phyloP scores from a whole-genome alignment of 2,888 invertebrate genomes.

The Timema cristinae region DNA sequence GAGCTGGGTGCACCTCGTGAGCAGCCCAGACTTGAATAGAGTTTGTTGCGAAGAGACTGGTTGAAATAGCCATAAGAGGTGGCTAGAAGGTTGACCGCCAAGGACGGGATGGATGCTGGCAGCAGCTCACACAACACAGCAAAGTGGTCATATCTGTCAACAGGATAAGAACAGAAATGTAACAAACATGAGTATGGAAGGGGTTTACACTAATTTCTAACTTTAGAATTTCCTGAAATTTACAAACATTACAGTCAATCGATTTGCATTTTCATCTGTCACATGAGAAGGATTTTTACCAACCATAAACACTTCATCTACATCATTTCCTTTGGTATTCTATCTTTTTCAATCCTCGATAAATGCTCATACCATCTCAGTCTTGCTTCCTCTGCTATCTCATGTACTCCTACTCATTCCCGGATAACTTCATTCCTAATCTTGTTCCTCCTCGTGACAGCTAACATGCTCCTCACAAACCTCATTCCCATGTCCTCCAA shows the following conservation, averaged over 20 bases:
- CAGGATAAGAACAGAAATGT: constrained; percentile 38
- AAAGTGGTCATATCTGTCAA: constrained; percentile 61
- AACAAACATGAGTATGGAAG: neutral
- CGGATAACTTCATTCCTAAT: no score
- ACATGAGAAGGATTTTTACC: no score
- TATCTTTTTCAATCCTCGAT: no score
- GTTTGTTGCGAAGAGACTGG: constrained; percentile 47
- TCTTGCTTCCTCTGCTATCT: no score
- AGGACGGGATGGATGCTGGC: constrained; percentile 61
- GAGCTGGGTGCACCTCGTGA: constrained; percentile 40
- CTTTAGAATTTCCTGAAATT: neutral
- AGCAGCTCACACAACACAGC: constrained; percentile 63
- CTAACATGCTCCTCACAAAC: no score
- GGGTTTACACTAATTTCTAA: neutral
- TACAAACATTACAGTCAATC: neutral
- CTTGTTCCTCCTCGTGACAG: no score
- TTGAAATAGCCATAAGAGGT: constrained; percentile 59
- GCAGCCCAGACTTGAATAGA: constrained; percentile 53
- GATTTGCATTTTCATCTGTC: no score
- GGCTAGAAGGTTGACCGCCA: constrained; percentile 58
- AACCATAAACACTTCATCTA: no score
- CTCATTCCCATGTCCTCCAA: no score
- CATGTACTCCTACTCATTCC: no score
- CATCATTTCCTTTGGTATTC: no score
- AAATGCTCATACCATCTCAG: no score